Base-by-base conservation (phyloP, 2,797 vertebrate species). In the Enteromius trimaculatus region DNA sequence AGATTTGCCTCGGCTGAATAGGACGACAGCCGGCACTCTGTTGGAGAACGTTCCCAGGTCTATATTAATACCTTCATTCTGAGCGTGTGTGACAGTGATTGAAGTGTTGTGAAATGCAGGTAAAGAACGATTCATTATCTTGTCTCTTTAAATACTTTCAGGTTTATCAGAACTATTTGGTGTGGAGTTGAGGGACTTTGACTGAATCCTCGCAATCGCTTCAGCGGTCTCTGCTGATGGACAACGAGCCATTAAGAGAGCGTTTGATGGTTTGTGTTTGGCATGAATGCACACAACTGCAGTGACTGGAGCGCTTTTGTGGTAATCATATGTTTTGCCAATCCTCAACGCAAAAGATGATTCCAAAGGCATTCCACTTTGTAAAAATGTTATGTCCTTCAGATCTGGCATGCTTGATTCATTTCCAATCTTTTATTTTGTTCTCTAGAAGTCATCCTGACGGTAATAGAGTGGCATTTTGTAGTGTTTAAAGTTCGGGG, bases 281-380 rank as follows among this genome's bases (percentile, higher is more conserved):
- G 39, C 75, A 44, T 10, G 23, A n/a, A 83, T 3, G 21, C 60
- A 74, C 21, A 68, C 14, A 60, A 34, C 39, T 47, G 87, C 79
- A 9, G 14, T 1, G 51, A 14, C 42, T 37, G 7, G 3, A 82
- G 34, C 21, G 47, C n/a, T 29, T 87, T 85, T 78, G 49, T 85
- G 82, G 87, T 91, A 90, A 91, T 90, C 86, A 90, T 86, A 89
- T 82, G 37, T 78, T 87, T 91, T 90, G 90, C 88, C 86, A 89
- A 92, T 91, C 88, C 26, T 72, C 39, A 10, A 10, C 17, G n/a
- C 42, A 44, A 85, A 90, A 79, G 71, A 85, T 81, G 39, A 21
- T 23, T 47, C 68, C 60, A 55, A 60, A 76, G 53, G n/a, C n/a
- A 58, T 42, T 60, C 58, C 17, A 42, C 78, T 69, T 29, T 42